Evolutionary conservation across 2,888 invertebrate species (phyloP).

Genomic region (Biston betularia): DNA sequence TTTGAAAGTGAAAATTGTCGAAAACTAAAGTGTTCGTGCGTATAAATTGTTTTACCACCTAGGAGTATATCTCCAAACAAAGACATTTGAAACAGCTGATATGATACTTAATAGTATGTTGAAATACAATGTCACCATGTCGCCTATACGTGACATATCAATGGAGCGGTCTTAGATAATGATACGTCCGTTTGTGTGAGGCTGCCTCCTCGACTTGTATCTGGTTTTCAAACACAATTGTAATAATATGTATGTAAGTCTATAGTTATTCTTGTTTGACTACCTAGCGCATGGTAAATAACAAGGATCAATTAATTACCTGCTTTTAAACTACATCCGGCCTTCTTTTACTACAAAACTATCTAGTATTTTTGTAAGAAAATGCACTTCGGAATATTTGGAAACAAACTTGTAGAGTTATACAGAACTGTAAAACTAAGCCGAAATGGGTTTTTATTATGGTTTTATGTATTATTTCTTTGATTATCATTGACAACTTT

Average conservation of each 20-base stretch:
- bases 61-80: constrained; percentile 31
- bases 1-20: neutral
- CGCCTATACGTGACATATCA: constrained; percentile 73
- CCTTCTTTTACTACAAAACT: too few relatives aligned
- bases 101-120: constrained; percentile 60
- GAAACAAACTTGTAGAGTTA: too few relatives aligned
- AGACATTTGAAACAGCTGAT: constrained; percentile 48
- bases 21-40: neutral
- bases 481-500: too few relatives aligned
- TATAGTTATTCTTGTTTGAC: constrained; percentile 8
- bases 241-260: constrained; percentile 18
- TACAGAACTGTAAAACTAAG: too few relatives aligned
- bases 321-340: neutral
- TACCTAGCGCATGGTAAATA: neutral
- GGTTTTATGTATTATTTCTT: too few relatives aligned
- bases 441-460: too few relatives aligned
- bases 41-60: constrained; percentile 3
- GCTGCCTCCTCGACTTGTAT: constrained; percentile 46
- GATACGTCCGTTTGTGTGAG: constrained; percentile 61
- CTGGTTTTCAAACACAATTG: constrained; percentile 46
- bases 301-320: neutral
- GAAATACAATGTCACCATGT: constrained; percentile 63
- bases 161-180: constrained; percentile 67
- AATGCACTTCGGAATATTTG: too few relatives aligned
- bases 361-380: too few relatives aligned